Conservation (phyloP, 2,797 vertebrate species). For the Takifugu ocellatus region DNA sequence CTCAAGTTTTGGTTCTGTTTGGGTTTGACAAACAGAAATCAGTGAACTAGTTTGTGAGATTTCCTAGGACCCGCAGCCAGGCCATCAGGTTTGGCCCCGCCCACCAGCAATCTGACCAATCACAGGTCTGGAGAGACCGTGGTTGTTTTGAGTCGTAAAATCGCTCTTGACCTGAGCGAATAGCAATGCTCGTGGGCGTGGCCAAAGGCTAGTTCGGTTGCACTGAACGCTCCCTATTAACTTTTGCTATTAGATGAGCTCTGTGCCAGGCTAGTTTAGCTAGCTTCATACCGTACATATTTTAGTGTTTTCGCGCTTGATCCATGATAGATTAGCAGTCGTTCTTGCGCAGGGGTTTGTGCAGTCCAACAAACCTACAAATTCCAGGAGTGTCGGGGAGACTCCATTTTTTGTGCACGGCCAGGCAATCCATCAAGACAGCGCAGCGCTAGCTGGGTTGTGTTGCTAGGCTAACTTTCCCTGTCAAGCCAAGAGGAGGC, state of each 20-base stretch:
- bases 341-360: neutral
- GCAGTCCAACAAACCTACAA: conserved; percentile 5
- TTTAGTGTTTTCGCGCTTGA: fast-evolving
- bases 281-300: conserved; percentile 2
- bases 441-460: conserved; percentile 53
- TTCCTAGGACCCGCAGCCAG: too few relatives aligned
- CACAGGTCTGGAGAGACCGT: neutral
- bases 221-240: conserved; percentile 57
- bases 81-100: too few relatives aligned
- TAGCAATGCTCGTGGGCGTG: conserved; percentile 47
- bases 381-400: conserved; percentile 43
- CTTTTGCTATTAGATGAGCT: conserved; percentile 63
- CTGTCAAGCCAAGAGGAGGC: conserved; percentile 23
- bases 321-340: neutral
- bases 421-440: conserved; percentile 41
- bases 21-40: too few relatives aligned
- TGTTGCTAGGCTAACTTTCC: conserved; percentile 62
- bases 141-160: conserved; percentile 18
- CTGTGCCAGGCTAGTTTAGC: conserved; percentile 40
- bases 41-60: too few relatives aligned
- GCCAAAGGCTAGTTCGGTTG: conserved; percentile 53
- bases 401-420: conserved; percentile 55
- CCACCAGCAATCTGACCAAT: conserved; percentile 33
- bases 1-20: neutral
- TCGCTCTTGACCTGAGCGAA: conserved; percentile 47